Conservation (phyloP, 1,140 invertebrate species). For the Procambarus clarkii region DNA sequence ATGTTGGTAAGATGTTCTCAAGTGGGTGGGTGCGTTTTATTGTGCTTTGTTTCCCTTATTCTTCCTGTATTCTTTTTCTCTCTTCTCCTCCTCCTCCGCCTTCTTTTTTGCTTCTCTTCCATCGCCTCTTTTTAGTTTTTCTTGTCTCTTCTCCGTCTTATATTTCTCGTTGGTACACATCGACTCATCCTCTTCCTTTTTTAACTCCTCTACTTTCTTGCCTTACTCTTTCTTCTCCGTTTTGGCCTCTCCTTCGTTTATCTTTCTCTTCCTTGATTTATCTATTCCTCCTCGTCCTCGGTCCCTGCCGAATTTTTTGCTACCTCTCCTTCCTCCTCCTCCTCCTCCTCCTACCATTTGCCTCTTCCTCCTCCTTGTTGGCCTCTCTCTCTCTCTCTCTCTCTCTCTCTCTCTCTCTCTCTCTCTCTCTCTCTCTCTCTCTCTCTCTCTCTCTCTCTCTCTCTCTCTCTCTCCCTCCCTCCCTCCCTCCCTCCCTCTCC, state of each 20-base stretch:
- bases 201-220: background rate
- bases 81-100: background rate
- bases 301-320: background rate
- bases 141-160: background rate
- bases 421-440: slow-evolving; percentile 16
- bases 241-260: background rate
- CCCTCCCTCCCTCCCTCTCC: background rate
- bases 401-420: background rate
- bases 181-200: background rate
- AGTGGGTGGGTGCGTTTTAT: too few species aligned
- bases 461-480: too few species aligned
- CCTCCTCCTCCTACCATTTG: background rate
- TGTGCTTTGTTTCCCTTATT: background rate
- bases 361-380: too few species aligned
- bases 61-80: background rate
- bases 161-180: too few species aligned
- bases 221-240: background rate
- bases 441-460: background rate
- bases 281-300: background rate
- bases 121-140: background rate
- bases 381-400: background rate
- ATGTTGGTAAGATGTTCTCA: too few species aligned
- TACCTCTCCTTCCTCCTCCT: background rate
- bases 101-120: too few species aligned
- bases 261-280: background rate